Percentiles rank a stretch among this genome's conserved stretches.
phyloP scores from a whole-genome alignment of 1,140 invertebrate species.

The Melipona quadrifasciata region DNA sequence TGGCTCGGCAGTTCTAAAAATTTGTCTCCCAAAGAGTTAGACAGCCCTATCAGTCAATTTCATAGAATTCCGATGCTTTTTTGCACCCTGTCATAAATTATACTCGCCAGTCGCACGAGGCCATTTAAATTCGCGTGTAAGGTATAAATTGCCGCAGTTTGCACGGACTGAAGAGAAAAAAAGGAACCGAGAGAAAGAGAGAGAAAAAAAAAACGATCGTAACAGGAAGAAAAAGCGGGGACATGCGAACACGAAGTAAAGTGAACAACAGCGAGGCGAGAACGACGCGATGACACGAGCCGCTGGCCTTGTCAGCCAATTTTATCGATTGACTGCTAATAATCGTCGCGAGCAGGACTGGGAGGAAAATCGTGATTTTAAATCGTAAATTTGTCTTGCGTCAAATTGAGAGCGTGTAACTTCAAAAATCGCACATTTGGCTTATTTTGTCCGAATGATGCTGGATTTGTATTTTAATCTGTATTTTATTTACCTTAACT shows the following conservation, averaged over 20 bases:
- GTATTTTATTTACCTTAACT: too few species aligned
- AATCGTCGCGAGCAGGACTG: conserved; percentile 6
- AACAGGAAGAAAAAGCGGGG: background rate
- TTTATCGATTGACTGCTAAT: conserved; percentile 41
- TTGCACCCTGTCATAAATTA: too few species aligned
- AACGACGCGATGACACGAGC: conserved; percentile 19
- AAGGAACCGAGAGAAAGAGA: too few species aligned
- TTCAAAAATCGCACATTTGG: too few species aligned
- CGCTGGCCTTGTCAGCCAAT: conserved; percentile 31
- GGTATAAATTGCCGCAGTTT: background rate
- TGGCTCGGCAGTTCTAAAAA: too few species aligned
- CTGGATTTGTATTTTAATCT: too few species aligned
- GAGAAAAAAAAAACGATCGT: background rate
- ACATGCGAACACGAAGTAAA: background rate
- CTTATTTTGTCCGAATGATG: too few species aligned
- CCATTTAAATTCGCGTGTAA: background rate
- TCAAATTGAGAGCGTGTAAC: too few species aligned
- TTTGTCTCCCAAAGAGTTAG: too few species aligned
- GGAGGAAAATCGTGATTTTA: too few species aligned
- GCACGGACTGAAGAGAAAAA: background rate
- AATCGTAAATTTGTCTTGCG: too few species aligned
- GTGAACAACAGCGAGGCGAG: background rate
- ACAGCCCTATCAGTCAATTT: background rate
- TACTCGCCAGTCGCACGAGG: background rate
- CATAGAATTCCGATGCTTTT: background rate